These are phyloP conservation scores for Axis porcinus DNA, from an alignment of 2,113 vertebrate genomes.

Conservation along the genomic window DNA sequence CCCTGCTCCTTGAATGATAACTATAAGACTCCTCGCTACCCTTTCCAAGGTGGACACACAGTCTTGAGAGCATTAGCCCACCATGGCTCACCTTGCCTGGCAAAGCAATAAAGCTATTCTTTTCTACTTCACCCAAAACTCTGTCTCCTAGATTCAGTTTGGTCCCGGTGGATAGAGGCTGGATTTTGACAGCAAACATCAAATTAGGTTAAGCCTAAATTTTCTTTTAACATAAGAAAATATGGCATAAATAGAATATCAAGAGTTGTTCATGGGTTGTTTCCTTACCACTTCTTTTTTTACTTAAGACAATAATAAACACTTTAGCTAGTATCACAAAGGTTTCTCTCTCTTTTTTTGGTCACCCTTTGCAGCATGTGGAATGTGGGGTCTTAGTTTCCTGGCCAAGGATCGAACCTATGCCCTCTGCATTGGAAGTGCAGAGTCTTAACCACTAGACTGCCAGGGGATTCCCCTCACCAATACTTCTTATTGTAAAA, in stretches of 20 bases:
- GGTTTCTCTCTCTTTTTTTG: neutral
- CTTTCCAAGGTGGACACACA: rapidly evolving
- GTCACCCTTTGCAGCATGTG: neutral
- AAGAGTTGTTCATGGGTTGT: neutral
- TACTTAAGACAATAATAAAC: neutral
- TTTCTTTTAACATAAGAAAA: neutral
- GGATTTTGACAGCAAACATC: neutral
- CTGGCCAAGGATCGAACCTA: neutral
- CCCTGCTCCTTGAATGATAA: neutral
- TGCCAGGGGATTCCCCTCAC: neutral
- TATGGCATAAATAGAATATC: neutral
- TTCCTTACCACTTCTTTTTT: neutral
- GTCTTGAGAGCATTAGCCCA: neutral
- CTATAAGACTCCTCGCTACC: neutral
- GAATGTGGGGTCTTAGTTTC: neutral
- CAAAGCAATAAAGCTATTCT: neutral
- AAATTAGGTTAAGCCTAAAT: neutral
- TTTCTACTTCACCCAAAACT: neutral
- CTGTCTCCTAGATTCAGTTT: neutral
- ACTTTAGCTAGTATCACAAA: neutral
- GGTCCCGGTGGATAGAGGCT: neutral
- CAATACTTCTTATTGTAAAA: neutral
- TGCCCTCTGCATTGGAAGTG: neutral
- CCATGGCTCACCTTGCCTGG: neutral
- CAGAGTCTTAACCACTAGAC: neutral